phyloP scores from a whole-genome alignment of 2,113 vertebrate species.

The Ancistrus triradiatus region DNA sequence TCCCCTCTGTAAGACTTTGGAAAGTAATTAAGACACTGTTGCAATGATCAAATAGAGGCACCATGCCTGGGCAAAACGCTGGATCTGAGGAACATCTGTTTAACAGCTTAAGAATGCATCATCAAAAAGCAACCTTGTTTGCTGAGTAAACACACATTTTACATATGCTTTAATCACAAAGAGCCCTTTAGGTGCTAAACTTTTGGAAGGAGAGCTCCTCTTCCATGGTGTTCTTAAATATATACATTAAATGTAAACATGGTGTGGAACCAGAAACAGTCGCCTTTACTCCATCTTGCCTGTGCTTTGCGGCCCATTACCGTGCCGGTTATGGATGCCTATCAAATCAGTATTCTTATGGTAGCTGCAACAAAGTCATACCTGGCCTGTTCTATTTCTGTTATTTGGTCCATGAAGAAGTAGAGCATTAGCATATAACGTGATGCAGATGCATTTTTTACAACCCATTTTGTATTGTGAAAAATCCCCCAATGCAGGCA shows the following conservation, averaged over 20 bases:
- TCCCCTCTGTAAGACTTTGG: conserved; percentile 50
- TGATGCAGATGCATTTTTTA: no score
- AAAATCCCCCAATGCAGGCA: no score
- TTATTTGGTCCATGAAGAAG: conserved; percentile 36
- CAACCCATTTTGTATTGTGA: no score
- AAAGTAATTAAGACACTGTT: conserved; percentile 68
- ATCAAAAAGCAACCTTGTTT: conserved; percentile 19
- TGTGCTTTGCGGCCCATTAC: no score
- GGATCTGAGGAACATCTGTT: conserved; percentile 12
- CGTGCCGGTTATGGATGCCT: no score
- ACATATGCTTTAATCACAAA: conserved; percentile 21
- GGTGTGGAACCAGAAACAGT: no score
- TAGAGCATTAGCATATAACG: conserved; percentile 17
- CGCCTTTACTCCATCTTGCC: no score
- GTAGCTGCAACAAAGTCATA: conserved; percentile 51
- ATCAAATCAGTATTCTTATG: conserved; percentile 65
- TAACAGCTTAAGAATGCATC: conserved; percentile 22
- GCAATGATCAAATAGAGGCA: conserved; percentile 67
- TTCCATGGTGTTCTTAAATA: background rate
- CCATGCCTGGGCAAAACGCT: conserved; percentile 12
- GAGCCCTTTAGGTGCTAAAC: background rate
- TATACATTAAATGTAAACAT: no score
- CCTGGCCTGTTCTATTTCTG: conserved; percentile 57
- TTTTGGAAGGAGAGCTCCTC: background rate
- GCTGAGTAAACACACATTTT: conserved; percentile 4